Percentiles rank a stretch among this genome's conserved stretches.
These are phyloP conservation scores for Myripristis jacobus DNA, from an alignment of 2,797 vertebrate species.

Conservation along the genomic window DNA sequence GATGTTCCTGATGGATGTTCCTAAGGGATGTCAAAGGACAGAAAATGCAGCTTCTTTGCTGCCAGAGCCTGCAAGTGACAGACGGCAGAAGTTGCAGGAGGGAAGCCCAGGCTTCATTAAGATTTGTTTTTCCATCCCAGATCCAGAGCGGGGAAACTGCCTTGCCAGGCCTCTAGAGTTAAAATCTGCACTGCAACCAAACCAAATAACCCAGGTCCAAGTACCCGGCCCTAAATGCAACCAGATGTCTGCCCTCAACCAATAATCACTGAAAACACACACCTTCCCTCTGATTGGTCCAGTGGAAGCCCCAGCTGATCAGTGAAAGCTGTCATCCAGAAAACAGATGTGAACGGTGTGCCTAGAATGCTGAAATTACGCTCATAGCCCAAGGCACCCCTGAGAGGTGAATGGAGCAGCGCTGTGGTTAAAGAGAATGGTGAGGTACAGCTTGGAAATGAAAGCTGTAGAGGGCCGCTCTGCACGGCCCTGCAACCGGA, in stretches of 20 bases:
- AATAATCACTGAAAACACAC: conserved; percentile 68
- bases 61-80: conserved; percentile 37
- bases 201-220: conserved; percentile 60
- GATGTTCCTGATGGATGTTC: conserved; percentile 21
- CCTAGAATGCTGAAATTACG: conserved; percentile 30
- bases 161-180: conserved; percentile 65
- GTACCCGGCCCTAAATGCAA: conserved; percentile 73
- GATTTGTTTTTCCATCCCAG: conserved; percentile 75
- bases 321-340: conserved; percentile 73
- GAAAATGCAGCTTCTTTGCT: conserved; percentile 34
- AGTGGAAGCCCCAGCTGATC: conserved; percentile 73
- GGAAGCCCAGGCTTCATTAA: conserved; percentile 69
- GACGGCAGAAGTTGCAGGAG: conserved; percentile 45
- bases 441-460: conserved; percentile 27
- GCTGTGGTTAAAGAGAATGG: conserved; percentile 51
- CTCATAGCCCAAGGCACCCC: conserved; percentile 36
- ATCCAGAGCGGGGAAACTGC: conserved; percentile 41
- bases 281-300: conserved; percentile 59
- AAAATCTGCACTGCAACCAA: conserved; percentile 71
- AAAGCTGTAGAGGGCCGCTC: conserved; percentile 21
- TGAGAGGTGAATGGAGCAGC: conserved; percentile 63
- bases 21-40: conserved; percentile 17
- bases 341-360: conserved; percentile 73
- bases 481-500: conserved; percentile 8
- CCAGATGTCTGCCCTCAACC: conserved; percentile 79